Percentiles rank a stretch among this genome's conserved stretches.
These are phyloP conservation scores for Magallana angulata DNA, from an alignment of 1,140 invertebrate genomes.

Conservation along the genomic window DNA sequence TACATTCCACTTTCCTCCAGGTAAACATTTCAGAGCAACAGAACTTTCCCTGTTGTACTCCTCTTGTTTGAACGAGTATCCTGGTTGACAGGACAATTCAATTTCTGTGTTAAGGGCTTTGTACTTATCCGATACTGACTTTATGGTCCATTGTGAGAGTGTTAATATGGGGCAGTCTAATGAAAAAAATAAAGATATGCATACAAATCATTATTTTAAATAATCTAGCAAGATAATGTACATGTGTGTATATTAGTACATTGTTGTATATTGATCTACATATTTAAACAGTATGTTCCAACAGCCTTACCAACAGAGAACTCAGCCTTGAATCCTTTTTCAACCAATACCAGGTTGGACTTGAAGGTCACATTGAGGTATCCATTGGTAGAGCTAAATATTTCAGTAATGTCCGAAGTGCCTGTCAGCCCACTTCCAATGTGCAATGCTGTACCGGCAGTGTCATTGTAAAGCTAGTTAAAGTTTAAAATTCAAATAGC, in stretches of 20 bases:
- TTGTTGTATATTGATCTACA: too few relatives aligned
- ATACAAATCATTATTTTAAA: too few relatives aligned
- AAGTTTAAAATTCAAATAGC: too few relatives aligned
- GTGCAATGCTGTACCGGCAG: slow-evolving; percentile 12
- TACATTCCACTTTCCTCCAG: slow-evolving; percentile 45
- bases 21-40: slow-evolving; percentile 17
- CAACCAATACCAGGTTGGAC: slow-evolving; percentile 32
- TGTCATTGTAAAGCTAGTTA: not conserved
- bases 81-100: slow-evolving; percentile 27
- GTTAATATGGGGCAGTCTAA: slow-evolving; percentile 13
- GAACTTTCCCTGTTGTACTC: slow-evolving; percentile 17
- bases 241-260: too few relatives aligned
- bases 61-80: slow-evolving; percentile 54
- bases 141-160: slow-evolving; percentile 11
- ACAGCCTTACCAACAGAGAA: slow-evolving; percentile 37
- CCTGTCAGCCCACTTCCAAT: slow-evolving; percentile 22
- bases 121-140: not conserved
- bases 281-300: too few relatives aligned
- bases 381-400: slow-evolving; percentile 4
- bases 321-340: slow-evolving; percentile 22
- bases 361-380: slow-evolving; percentile 24
- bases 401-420: not conserved
- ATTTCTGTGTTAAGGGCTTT: slow-evolving; percentile 9
- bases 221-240: too few relatives aligned
- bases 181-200: too few relatives aligned